phyloP scores from a whole-genome alignment of 2,888 invertebrate genomes.

The Malthinus seriepunctatus region DNA sequence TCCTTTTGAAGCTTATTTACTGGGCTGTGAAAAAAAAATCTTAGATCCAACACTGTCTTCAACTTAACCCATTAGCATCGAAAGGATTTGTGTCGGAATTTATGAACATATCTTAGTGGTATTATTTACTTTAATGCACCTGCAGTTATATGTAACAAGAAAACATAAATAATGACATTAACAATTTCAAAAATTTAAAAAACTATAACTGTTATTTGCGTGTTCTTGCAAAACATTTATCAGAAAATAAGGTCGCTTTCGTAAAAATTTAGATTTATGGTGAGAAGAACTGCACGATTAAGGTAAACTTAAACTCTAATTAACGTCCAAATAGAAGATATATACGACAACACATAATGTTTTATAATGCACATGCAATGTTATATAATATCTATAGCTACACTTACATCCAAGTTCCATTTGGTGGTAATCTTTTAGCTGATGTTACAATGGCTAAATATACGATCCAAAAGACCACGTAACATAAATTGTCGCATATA shows the following conservation, averaged over 20 bases:
- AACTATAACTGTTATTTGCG: constrained; percentile 14
- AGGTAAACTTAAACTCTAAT: constrained; percentile 25
- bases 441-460: constrained; percentile 17
- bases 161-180: not conserved
- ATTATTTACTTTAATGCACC: constrained; percentile 1
- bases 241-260: constrained; percentile 21
- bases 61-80: too few species aligned
- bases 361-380: not conserved
- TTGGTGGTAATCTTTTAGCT: constrained; percentile 26
- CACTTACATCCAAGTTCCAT: constrained; percentile 36
- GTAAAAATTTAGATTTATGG: constrained; percentile 23
- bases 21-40: too few species aligned
- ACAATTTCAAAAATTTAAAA: constrained; percentile 16
- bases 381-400: not conserved
- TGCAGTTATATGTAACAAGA: not conserved
- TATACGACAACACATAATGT: constrained; percentile 6
- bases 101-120: too few species aligned
- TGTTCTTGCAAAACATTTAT: constrained; percentile 19
- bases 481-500: constrained; percentile 15
- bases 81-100: too few species aligned
- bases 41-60: too few species aligned
- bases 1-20: too few species aligned
- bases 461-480: constrained; percentile 16
- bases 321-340: constrained; percentile 25
- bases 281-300: constrained; percentile 22